These are phyloP conservation scores for Cebus imitator DNA, from an alignment of 2,113 vertebrate genomes.

Conservation along the genomic window DNA sequence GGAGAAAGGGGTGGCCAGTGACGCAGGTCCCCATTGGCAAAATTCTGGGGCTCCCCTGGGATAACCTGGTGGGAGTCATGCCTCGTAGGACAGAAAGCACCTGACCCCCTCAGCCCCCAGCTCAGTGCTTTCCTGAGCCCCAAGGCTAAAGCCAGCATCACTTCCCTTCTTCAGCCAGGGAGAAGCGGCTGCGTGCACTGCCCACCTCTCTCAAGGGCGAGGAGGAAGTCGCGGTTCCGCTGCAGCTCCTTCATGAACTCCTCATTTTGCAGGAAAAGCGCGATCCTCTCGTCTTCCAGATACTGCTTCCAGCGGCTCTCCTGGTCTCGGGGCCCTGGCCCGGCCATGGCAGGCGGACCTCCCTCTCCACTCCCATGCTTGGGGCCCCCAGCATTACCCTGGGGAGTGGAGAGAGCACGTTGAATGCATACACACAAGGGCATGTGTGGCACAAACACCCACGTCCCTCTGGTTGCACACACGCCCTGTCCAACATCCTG, in stretches of 20 bases:
- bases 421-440: not conserved
- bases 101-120: not conserved
- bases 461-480: not conserved
- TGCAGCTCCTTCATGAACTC: constrained; percentile 99
- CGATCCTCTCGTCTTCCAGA: constrained; percentile 95
- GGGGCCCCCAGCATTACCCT: constrained; percentile 51
- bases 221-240: constrained; percentile 95
- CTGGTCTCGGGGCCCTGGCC: constrained; percentile 84
- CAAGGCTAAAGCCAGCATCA: not conserved
- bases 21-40: not conserved
- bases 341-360: fast-evolving
- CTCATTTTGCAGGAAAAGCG: constrained; percentile 96
- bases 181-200: not conserved
- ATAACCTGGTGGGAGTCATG: no score
- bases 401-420: not conserved
- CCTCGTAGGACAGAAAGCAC: not conserved
- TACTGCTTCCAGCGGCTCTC: constrained; percentile 96
- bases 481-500: not conserved
- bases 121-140: not conserved
- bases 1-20: not conserved
- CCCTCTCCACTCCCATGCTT: constrained; percentile 58
- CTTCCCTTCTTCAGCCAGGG: not conserved
- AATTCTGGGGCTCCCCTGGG: not conserved
- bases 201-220: constrained; percentile 96
- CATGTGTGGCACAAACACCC: fast-evolving